These are phyloP conservation scores for Zeugodacus cucurbitae DNA, from an alignment of 1,140 invertebrate species.

Conservation along the genomic window DNA sequence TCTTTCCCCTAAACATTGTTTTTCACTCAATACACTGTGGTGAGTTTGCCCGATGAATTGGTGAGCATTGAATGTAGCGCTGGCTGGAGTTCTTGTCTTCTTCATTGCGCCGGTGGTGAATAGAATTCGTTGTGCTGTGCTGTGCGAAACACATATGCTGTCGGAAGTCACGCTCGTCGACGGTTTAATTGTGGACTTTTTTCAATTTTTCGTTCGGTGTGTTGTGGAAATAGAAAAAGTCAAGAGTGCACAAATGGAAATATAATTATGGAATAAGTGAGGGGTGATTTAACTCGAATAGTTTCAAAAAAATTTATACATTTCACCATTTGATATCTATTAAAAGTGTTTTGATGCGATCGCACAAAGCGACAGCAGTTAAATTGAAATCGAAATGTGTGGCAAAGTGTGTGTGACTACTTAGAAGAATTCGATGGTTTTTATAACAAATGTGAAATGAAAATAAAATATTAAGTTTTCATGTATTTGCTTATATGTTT, in stretches of 20 bases:
- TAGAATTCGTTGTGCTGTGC: slow-evolving; percentile 26
- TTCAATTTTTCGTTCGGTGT: slow-evolving; percentile 4
- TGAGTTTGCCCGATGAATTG: background rate
- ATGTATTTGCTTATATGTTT: background rate
- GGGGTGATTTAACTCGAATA: background rate
- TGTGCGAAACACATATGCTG: background rate
- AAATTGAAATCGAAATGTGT: background rate
- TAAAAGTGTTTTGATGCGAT: background rate
- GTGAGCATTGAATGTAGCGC: background rate
- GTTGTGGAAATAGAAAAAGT: background rate
- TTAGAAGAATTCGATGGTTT: background rate
- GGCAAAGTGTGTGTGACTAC: background rate
- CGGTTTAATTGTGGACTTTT: background rate
- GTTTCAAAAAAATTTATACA: background rate
- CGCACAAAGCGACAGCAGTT: background rate
- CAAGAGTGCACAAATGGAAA: background rate
- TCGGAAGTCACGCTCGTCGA: background rate
- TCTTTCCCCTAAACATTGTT: background rate
- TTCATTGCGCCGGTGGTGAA: background rate
- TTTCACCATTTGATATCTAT: too few relatives aligned
- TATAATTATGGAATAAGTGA: background rate
- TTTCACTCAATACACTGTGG: background rate
- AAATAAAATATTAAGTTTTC: background rate
- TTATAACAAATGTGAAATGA: background rate
- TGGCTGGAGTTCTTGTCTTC: background rate